Conservation (phyloP, 2,797 vertebrate species). For the Nyctalus aviator region DNA sequence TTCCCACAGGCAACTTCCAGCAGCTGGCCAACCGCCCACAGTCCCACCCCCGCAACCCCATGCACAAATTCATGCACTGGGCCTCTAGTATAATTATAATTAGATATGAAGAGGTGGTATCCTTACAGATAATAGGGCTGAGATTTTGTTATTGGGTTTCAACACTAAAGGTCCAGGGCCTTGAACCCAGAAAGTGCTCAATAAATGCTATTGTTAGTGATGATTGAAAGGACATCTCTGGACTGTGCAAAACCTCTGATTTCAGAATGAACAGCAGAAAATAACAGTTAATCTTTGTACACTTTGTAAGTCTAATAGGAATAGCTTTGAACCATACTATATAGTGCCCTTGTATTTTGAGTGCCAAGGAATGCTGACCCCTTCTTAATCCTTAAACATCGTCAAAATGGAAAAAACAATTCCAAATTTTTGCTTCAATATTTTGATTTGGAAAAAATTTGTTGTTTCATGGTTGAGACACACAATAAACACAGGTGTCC, state of each 20-base stretch:
- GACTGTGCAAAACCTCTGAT: neutral
- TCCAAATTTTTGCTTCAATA: neutral
- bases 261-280: slow-evolving; percentile 10
- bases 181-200: neutral
- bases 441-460: neutral
- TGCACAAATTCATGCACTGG: too few relatives aligned
- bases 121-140: neutral
- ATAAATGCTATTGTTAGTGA: neutral
- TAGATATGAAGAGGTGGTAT: neutral
- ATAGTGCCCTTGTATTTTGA: neutral
- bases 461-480: neutral
- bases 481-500: neutral
- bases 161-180: neutral
- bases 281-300: neutral
- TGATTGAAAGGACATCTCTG: neutral
- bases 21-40: too few relatives aligned
- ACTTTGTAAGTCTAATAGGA: neutral
- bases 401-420: neutral
- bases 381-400: neutral
- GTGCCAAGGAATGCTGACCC: neutral
- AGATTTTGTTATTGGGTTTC: slow-evolving; percentile 1
- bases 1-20: too few relatives aligned
- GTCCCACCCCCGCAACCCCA: accelerated
- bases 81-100: neutral
- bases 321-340: neutral